Evolutionary conservation across 2,888 invertebrate species (phyloP).

Genomic region (Scaeva pyrastri): DNA sequence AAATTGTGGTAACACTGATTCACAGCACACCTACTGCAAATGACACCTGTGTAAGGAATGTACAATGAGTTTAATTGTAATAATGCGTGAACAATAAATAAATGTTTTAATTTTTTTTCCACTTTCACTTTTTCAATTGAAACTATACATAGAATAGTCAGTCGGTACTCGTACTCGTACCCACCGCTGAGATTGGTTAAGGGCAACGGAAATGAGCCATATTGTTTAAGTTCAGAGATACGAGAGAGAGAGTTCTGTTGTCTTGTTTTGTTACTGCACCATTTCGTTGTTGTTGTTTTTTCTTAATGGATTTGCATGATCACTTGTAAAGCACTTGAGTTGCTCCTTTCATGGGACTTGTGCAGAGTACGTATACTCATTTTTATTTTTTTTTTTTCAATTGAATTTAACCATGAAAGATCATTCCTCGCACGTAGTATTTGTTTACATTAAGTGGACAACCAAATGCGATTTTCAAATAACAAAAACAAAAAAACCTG

Average conservation of each 20-base stretch:
- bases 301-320: constrained; percentile 53
- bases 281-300: constrained; percentile 2
- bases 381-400: constrained; percentile 17
- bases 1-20: constrained; percentile 2
- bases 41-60: constrained; percentile 57
- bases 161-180: no score
- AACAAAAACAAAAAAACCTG: neutral
- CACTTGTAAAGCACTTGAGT: constrained; percentile 22
- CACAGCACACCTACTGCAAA: constrained; percentile 36
- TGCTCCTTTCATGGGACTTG: constrained; percentile 46
- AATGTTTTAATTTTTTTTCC: neutral
- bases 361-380: constrained; percentile 27
- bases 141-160: constrained; percentile 15
- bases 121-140: constrained; percentile 63
- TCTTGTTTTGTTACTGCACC: neutral
- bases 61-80: constrained; percentile 69
- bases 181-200: constrained; percentile 4
- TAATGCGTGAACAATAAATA: constrained; percentile 63
- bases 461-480: constrained; percentile 1
- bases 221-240: constrained; percentile 21
- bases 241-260: constrained; percentile 29
- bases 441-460: constrained; percentile 39
- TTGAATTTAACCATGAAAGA: neutral
- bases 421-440: constrained; percentile 28
- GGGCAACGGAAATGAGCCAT: constrained; percentile 63